phyloP scores from a whole-genome alignment of 2,113 vertebrate species.

The Thamnaconus septentrionalis region DNA sequence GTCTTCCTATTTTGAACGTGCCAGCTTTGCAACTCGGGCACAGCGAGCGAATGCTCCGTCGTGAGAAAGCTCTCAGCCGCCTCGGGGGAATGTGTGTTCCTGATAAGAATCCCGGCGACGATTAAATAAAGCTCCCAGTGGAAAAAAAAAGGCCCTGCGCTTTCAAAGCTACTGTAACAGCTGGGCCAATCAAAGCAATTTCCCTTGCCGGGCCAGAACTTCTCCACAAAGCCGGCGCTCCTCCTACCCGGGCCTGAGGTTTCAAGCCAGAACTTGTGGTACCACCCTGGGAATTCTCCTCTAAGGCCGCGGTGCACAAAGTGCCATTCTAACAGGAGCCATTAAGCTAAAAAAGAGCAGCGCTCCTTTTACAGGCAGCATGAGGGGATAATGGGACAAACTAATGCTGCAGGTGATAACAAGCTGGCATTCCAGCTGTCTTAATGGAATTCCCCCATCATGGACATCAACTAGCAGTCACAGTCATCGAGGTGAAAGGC shows the following conservation, averaged over 20 bases:
- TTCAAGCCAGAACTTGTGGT: slow-evolving; percentile 60
- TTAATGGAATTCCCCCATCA: too few species aligned
- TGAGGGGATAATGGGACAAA: slow-evolving; percentile 55
- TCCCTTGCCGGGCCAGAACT: slow-evolving; percentile 67
- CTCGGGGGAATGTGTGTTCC: slow-evolving; percentile 62
- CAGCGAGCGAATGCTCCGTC: slow-evolving; percentile 27
- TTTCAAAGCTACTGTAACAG: slow-evolving; percentile 77
- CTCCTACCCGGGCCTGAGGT: slow-evolving; percentile 18
- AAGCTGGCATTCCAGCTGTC: slow-evolving; percentile 16
- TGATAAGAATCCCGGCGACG: slow-evolving; percentile 74
- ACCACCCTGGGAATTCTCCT: slow-evolving; percentile 72
- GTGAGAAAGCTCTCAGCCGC: slow-evolving; percentile 73
- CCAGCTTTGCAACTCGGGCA: slow-evolving; percentile 9
- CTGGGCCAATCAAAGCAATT: slow-evolving; percentile 79
- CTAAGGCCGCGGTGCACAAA: slow-evolving; percentile 66
- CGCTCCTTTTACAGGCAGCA: slow-evolving; percentile 65
- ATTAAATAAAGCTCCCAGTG: slow-evolving; percentile 72
- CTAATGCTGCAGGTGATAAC: slow-evolving; percentile 61
- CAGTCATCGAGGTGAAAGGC: too few species aligned
- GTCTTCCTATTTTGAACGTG: too few species aligned
- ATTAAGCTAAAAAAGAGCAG: slow-evolving; percentile 56
- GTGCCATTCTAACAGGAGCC: slow-evolving; percentile 71
- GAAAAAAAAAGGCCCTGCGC: slow-evolving; percentile 62
- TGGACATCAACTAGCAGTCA: too few species aligned
- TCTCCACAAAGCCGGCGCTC: slow-evolving; percentile 62